These are phyloP conservation scores for Notodonta ziczac DNA, from an alignment of 2,888 invertebrate genomes.

Conservation along the genomic window DNA sequence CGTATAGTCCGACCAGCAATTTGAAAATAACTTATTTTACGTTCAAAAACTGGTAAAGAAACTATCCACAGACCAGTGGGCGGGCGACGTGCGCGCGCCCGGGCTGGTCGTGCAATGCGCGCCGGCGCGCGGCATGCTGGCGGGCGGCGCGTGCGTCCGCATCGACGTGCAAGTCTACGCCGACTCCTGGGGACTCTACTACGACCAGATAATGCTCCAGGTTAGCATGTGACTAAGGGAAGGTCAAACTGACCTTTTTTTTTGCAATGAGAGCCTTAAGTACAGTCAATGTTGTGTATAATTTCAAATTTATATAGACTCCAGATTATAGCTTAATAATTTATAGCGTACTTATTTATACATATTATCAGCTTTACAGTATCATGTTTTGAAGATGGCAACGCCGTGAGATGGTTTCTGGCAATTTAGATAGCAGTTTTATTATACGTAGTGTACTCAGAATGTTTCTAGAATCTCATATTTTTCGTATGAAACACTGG, in stretches of 20 bases:
- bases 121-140: slow-evolving; percentile 41
- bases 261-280: not conserved
- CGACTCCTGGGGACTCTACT: slow-evolving; percentile 69
- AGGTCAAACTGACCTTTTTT: not conserved
- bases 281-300: not conserved
- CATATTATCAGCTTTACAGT: not conserved
- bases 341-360: not conserved
- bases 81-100: slow-evolving; percentile 37
- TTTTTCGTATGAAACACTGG: no score
- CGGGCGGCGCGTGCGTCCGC: slow-evolving; percentile 25
- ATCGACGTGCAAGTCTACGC: slow-evolving; percentile 54
- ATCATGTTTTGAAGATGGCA: not conserved
- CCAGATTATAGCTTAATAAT: not conserved
- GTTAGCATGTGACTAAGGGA: slow-evolving; percentile 32
- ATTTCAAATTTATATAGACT: not conserved
- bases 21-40: no score
- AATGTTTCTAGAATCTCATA: no score
- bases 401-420: not conserved
- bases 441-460: no score
- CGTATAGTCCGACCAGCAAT: no score
- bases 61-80: slow-evolving; percentile 49
- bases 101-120: slow-evolving; percentile 49
- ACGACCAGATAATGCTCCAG: slow-evolving; percentile 63
- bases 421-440: not conserved
- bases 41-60: no score